Evolutionary conservation across 2,797 vertebrate species (phyloP), one percentile per base, ranked within the genome.

Genomic region (Acipenser oxyrinchus): DNA sequence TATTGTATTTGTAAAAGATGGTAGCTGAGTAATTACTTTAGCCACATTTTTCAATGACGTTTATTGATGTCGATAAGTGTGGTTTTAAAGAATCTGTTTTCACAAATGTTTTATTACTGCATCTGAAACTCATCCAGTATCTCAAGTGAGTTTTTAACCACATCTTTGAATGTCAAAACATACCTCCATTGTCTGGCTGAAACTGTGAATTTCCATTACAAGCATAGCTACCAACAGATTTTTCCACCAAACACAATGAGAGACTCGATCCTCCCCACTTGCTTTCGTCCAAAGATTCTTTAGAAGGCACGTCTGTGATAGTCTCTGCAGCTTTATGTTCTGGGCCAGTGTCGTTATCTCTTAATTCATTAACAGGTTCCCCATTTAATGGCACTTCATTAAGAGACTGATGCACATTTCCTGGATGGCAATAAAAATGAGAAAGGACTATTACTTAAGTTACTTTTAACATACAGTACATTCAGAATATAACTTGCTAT

Each of bases 121-220:
- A 37, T 37, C 23, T 37, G 23, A 37, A 37, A 37, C 23, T 37
- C 23, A 37, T 4, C 3, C 23, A 37, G 23, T 37, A 37, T 37
- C 23, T 4, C 23, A 37, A 37, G 23, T 37, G 23, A 37, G 23
- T 37, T 37, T 37, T 37, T 37, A 37, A 37, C 4, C 23, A 4
- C 23, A 37, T 37, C 23, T 37, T 37, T 37, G 23, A 37, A 37
- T 37, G 23, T 37, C 23, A 37, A 80, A 84, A 84, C 82, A 71
- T 94, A 98, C 95, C 94, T 71, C 88, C 92, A 64, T 72, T 83
- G 79, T 89, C 88, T 83, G 84, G 88, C 75, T 85, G 88, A 78
- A 86, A 82, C 66, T 91, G 84, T 71, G 90, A 78, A 49, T 89
- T 78, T 60, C 89, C 87, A 78, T 89, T 87, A 79, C 85, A 90